Evolutionary conservation across 2,888 invertebrate genomes (phyloP), one percentile per base, ranked within the genome.

Genomic region (Drosophila stalkeri): DNA sequence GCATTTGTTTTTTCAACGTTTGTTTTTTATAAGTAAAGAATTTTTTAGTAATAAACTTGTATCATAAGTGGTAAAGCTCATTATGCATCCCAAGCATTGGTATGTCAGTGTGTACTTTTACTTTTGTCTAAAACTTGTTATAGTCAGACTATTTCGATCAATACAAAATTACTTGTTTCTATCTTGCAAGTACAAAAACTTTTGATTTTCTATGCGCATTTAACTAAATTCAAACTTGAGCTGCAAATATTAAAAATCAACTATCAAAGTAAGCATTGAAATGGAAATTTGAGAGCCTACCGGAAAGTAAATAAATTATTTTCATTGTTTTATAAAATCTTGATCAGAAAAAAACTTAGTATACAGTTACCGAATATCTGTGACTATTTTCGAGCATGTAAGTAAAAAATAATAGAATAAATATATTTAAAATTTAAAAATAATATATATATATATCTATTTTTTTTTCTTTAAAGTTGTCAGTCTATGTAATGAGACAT

Each of bases 341-440:
- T 33, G 4, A 35, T 3, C 51, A 35, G 51, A 51, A 35, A 51
- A 14, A 7, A 35, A 7, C 14, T 20, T 3, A 35, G 8, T 51
- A 51, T 51, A 51, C 51, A 51, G 51, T 51, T 51, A 20, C 51
- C 18, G 14, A 51, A 51, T 51, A 51, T 14, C 33, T 51, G 51
- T 51, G 51, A 51, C 33, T 51, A 35, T 51, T 51, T 51, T 51
- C 11, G 3, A 18, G 14, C 33, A 43, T 55, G 73, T 74, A 60
- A 68, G 68, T 72, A 7, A 9, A 43, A 43, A 2, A n/a, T 11
- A 23, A 23, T 3, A 23, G 5, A 4, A 27, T 27, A 4, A 4
- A 27, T 27, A 6, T n/a, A 31, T 11, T 14, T 9, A 0, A 14
- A 23, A 11, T 14, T 14, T 4, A 11, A 18, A 52, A n/a, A 20